Conservation (phyloP, 1,140 invertebrate genomes). For the Drosophila simulans region DNA sequence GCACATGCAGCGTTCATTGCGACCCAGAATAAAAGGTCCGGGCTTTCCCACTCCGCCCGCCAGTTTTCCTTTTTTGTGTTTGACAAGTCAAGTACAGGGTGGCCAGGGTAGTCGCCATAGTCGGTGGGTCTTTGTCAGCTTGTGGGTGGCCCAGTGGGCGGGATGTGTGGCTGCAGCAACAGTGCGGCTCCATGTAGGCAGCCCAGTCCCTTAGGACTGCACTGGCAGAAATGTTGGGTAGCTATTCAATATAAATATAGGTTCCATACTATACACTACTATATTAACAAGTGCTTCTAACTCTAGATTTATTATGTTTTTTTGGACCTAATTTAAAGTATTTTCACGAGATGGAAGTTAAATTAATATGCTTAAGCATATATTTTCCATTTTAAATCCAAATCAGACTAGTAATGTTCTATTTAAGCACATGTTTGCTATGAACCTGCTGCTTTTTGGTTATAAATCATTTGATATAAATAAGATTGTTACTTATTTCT, state of each 20-base stretch:
- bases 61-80: conserved; percentile 38
- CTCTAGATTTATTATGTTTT: too few species aligned
- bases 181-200: conserved; percentile 29
- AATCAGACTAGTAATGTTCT: too few species aligned
- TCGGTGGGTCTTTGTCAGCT: conserved; percentile 8
- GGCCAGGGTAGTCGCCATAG: conserved; percentile 10
- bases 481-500: background rate
- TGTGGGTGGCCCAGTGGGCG: conserved; percentile 4
- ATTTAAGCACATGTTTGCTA: too few species aligned
- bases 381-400: background rate
- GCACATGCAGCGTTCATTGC: conserved; percentile 51
- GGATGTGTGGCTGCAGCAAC: conserved; percentile 22
- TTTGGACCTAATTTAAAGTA: background rate
- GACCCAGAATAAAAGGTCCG: conserved; percentile 38
- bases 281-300: background rate
- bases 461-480: background rate
- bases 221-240: conserved; percentile 1
- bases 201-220: conserved; percentile 24
- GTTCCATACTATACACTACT: background rate
- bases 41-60: background rate
- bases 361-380: background rate
- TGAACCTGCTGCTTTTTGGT: too few species aligned
- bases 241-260: too few species aligned
- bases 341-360: too few species aligned
- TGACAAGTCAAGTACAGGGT: conserved; percentile 71